Percentiles rank a stretch among this genome's conserved stretches.
Conservation (phyloP, 2,888 invertebrate genomes). For the Oeneis ivallda region DNA sequence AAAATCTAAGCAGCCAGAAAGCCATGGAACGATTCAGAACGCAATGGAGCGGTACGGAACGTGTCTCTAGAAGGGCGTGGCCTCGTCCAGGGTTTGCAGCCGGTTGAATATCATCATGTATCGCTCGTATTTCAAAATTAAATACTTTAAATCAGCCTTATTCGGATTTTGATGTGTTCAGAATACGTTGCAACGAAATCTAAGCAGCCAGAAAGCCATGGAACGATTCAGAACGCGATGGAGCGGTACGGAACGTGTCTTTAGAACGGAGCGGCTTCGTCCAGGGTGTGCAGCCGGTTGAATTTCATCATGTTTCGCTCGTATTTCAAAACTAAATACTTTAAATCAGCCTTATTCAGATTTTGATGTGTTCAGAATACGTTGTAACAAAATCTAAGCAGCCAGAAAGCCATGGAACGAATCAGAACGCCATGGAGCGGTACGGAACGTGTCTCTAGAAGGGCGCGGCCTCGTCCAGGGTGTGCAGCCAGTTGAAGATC, state of each 20-base stretch:
- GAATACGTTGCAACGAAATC: neutral
- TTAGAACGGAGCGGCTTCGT: constrained; percentile 84
- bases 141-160: neutral
- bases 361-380: neutral
- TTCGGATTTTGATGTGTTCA: neutral
- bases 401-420: constrained; percentile 7
- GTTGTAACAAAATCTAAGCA: neutral
- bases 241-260: constrained; percentile 1
- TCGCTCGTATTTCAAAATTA: constrained; percentile 87
- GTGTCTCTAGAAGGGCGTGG: constrained; percentile 60
- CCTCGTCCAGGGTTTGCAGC: constrained; percentile 92
- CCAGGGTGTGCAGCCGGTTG: constrained; percentile 94
- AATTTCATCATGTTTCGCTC: constrained; percentile 97
- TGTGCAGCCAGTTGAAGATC: constrained; percentile 97
- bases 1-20: neutral
- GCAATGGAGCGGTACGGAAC: neutral
- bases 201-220: neutral
- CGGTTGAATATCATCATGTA: constrained; percentile 98
- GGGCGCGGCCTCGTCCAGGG: constrained; percentile 87
- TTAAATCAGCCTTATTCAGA: no score
- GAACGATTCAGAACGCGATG: constrained; percentile 16
- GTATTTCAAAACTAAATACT: constrained; percentile 81
- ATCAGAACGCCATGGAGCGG: constrained; percentile 17
- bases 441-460: constrained; percentile 49
- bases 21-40: neutral